Percentiles rank a stretch among this genome's conserved stretches.
Evolutionary conservation across 2,113 vertebrate species (phyloP).

Genomic region (Limnothrissa miodon): DNA sequence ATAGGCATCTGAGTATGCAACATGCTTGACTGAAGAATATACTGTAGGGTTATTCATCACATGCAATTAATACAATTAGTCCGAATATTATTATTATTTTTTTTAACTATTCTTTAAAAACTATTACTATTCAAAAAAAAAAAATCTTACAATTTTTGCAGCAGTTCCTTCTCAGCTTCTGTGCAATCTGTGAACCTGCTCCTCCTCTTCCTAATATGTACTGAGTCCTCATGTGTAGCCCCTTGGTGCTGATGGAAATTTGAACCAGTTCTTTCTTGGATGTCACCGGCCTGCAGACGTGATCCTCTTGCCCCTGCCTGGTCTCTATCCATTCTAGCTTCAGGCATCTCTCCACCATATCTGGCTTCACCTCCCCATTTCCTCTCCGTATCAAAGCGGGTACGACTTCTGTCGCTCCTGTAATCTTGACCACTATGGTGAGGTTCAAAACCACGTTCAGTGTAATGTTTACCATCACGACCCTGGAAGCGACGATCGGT

Average conservation of each 20-base stretch:
- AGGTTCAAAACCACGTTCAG: not conserved
- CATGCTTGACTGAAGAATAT: not conserved
- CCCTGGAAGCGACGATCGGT: not conserved
- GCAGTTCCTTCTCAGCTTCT: not conserved
- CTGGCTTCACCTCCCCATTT: not conserved
- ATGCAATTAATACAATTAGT: not conserved
- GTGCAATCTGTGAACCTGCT: slow-evolving; percentile 1
- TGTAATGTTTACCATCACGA: not conserved
- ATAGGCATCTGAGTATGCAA: not conserved
- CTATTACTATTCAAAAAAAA: not conserved
- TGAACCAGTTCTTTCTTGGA: not conserved
- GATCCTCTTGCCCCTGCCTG: not conserved
- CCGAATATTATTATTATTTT: no score
- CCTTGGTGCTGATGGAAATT: not conserved
- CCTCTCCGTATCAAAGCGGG: not conserved
- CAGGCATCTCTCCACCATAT: not conserved
- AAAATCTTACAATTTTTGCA: not conserved
- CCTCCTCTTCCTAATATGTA: not conserved
- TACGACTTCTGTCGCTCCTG: not conserved
- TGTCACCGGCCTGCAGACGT: not conserved
- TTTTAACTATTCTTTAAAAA: no score
- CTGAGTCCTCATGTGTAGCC: not conserved
- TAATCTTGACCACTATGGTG: not conserved
- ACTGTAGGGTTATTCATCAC: not conserved
- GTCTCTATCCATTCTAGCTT: not conserved